Evolutionary conservation across 2,113 vertebrate genomes (phyloP).

Genomic region (Glaucidium brasilianum): DNA sequence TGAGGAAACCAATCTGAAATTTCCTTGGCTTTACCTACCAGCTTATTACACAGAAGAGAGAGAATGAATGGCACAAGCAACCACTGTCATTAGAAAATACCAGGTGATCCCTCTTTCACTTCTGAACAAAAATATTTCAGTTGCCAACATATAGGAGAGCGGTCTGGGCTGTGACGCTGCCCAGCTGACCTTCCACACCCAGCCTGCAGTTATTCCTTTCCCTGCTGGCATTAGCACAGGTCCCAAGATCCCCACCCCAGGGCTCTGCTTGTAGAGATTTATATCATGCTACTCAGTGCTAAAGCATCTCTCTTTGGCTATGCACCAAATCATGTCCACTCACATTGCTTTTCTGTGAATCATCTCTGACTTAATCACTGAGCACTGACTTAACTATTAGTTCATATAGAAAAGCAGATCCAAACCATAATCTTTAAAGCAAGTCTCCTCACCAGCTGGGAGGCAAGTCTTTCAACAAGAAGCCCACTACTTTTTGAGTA

Average conservation of each 20-base stretch:
- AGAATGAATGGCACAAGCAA: neutral
- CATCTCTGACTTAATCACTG: neutral
- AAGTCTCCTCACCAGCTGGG: neutral
- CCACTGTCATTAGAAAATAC: neutral
- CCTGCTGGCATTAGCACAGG: fast-evolving
- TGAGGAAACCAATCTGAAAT: neutral
- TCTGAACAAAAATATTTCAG: neutral
- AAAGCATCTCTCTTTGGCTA: neutral
- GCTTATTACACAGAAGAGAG: neutral
- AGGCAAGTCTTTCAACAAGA: neutral
- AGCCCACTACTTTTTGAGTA: neutral
- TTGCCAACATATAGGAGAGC: neutral
- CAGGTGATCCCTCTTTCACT: neutral
- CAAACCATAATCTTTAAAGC: neutral
- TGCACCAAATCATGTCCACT: neutral
- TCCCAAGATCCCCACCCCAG: neutral
- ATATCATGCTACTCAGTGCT: fast-evolving
- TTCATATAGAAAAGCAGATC: neutral
- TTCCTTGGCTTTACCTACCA: neutral
- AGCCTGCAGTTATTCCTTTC: neutral
- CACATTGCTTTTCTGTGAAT: neutral
- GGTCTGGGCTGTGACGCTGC: neutral
- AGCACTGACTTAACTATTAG: neutral
- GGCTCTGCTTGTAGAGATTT: neutral
- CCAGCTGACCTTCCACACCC: neutral